Evolutionary conservation across 2,888 invertebrate genomes (phyloP), one percentile per base, ranked within the genome.

Genomic region (Protodeltote pygarga): DNA sequence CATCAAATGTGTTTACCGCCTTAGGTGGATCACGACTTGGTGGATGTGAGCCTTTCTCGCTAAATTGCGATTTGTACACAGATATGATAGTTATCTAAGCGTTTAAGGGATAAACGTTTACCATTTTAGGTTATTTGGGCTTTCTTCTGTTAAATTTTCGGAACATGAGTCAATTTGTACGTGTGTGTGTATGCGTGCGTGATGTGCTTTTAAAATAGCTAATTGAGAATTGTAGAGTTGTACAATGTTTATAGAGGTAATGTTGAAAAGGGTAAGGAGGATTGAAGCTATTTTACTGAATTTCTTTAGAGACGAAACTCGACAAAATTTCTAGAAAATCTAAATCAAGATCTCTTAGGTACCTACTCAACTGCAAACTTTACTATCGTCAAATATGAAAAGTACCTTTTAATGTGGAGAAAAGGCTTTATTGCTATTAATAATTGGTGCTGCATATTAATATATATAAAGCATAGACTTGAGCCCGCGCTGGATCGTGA

Each of bases 101-200:
- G 70, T 78, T 73, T 74, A 73, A 77, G 75, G 71, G 69, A 77
- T 78, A 79, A 77, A 73, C 69, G 69, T 59, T 73, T 44, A 69
- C 72, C 65, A 44, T 65, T 63, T 63, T 52, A 55, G 54, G 59
- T 58, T 50, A 47, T 68, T 61, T 65, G 21, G 46, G 54, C 68
- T 65, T 71, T 67, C 65, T 60, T 65, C 40, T 55, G 41, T 47
- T 27, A 13, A 24, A 40, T 40, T 46, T 39, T 17, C 27, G 28
- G 29, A 39, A 42, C 32, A 47, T 40, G 50, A 47, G 16, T 52
- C 24, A 39, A 49, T 40, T 34, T 19, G 25, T 20, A 27, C n/a
- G 23, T 10, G n/a, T n/a, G n/a, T n/a, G n/a, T 51, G 16, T 35
- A 17, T 13, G 24, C 15, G 25, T 13, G 10, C 17, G 24, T 53